These are phyloP conservation scores for Orchesellides sinensis DNA, from an alignment of 2,888 invertebrate species.

Conservation along the genomic window DNA sequence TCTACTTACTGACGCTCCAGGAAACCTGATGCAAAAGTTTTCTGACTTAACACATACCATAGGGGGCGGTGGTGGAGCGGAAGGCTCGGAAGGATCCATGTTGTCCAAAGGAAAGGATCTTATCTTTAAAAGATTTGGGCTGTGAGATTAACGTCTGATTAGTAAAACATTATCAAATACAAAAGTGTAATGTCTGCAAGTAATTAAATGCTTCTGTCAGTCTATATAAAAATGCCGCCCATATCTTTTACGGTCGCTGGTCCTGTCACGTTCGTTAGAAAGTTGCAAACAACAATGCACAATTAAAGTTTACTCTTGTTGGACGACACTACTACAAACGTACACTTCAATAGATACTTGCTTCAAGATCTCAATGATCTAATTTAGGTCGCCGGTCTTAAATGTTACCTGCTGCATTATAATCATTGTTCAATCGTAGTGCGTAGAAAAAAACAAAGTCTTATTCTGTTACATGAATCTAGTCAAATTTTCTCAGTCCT, in stretches of 20 bases:
- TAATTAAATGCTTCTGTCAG: slow-evolving; percentile 45
- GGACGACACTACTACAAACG: no score
- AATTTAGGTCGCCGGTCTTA: no score
- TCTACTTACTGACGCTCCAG: slow-evolving; percentile 77
- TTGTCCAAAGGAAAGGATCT: slow-evolving; percentile 95
- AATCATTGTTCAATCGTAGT: no score
- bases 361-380: no score
- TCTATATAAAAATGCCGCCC: slow-evolving; percentile 61
- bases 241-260: slow-evolving; percentile 44
- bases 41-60: slow-evolving; percentile 85
- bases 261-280: slow-evolving; percentile 39
- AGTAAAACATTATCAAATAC: slow-evolving; percentile 41
- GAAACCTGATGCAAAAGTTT: slow-evolving; percentile 91
- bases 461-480: no score
- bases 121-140: slow-evolving; percentile 95
- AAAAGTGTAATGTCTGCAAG: slow-evolving; percentile 25
- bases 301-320: no score
- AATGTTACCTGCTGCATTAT: no score
- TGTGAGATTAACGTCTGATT: slow-evolving; percentile 80
- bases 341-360: no score
- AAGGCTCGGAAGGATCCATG: slow-evolving; percentile 87
- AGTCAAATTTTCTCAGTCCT: no score
- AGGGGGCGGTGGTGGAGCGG: slow-evolving; percentile 77
- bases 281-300: no score
- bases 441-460: no score